Evolutionary conservation across 2,113 vertebrate genomes (phyloP).

Genomic region (Anolis sagrei): DNA sequence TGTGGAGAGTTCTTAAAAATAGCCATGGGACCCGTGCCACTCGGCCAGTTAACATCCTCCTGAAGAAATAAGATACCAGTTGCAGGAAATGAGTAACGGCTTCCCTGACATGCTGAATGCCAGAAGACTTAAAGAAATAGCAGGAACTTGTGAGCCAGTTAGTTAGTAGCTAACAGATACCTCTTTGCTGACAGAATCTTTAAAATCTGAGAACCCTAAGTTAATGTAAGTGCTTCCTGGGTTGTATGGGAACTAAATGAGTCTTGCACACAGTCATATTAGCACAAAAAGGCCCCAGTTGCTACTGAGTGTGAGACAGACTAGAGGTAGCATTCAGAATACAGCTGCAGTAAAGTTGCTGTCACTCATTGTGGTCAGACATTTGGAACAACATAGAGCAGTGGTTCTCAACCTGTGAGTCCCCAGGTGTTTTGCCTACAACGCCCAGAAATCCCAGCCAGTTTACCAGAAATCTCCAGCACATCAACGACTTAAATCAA

Average conservation of each 20-base stretch:
- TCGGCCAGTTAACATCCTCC: not conserved
- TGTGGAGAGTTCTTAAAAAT: conserved; percentile 11
- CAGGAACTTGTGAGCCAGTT: not conserved
- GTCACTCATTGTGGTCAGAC: not conserved
- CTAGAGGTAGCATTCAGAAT: too few species aligned
- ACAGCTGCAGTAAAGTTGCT: not conserved
- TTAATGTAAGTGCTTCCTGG: not conserved
- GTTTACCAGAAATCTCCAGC: too few species aligned
- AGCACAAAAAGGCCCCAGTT: not conserved
- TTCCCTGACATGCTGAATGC: not conserved
- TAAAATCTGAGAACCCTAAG: not conserved
- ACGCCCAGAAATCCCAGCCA: too few species aligned
- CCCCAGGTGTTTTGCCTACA: too few species aligned
- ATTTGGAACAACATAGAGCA: not conserved
- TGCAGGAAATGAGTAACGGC: not conserved
- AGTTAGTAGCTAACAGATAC: not conserved
- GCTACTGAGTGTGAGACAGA: too few species aligned
- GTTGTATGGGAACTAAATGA: not conserved
- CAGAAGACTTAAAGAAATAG: not conserved
- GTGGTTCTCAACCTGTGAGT: too few species aligned
- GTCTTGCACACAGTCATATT: not conserved
- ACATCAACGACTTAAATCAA: too few species aligned
- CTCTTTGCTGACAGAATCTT: not conserved
- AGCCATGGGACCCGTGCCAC: accelerated
- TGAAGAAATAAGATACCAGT: conserved; percentile 17